Evolutionary conservation across 2,888 invertebrate species (phyloP).

Genomic region (Acleris emargana): DNA sequence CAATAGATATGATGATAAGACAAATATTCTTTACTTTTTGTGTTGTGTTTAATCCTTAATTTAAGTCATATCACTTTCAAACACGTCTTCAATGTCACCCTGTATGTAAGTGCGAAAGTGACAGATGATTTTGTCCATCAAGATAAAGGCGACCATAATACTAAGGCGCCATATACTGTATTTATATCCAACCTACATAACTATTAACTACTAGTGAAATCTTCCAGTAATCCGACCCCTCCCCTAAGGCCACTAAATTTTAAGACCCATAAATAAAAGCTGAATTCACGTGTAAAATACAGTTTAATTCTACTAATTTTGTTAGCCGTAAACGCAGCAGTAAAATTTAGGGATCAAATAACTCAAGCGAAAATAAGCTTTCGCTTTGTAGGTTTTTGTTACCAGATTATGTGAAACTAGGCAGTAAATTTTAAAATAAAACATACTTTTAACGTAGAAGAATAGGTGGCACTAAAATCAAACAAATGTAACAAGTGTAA

Average conservation of each 20-base stretch:
- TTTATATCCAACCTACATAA: background rate
- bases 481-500: no score
- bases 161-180: no score
- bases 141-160: no score
- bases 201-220: background rate
- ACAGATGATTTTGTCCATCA: no score
- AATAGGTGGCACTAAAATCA: no score
- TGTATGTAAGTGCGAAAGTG: no score
- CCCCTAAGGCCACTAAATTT: conserved; percentile 24
- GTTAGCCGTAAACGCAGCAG: conserved; percentile 13
- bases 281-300: conserved; percentile 20
- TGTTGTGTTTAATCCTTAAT: no score
- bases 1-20: no score
- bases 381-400: conserved; percentile 9
- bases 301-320: conserved; percentile 23
- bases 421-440: background rate
- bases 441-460: no score
- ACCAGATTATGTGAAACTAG: background rate
- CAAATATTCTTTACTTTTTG: no score
- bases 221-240: conserved; percentile 5
- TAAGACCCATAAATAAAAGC: conserved; percentile 28
- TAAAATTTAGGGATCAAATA: conserved; percentile 21
- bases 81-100: no score
- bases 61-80: no score
- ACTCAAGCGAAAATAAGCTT: conserved; percentile 6